Percentiles rank a stretch among this genome's conserved stretches.
Evolutionary conservation across 2,797 vertebrate genomes (phyloP).

Genomic region (Gadopsis marmoratus): DNA sequence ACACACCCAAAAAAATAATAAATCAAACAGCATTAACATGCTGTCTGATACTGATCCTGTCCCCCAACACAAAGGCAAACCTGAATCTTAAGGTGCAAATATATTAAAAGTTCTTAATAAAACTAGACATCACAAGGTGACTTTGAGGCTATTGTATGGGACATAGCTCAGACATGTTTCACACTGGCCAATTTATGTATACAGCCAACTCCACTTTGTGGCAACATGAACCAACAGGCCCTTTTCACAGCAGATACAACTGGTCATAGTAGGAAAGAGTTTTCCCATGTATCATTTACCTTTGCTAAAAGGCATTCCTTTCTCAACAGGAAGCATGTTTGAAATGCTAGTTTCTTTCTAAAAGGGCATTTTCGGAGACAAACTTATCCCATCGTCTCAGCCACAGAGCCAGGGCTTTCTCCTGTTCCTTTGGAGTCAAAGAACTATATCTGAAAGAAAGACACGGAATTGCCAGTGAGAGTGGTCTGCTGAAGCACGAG

Average conservation of each 20-base stretch:
- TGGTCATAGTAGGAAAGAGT: not conserved
- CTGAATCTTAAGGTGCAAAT: slow-evolving; percentile 36
- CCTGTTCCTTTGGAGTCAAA: slow-evolving; percentile 79
- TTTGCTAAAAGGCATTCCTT: not conserved
- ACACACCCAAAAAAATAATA: not conserved
- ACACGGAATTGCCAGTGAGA: slow-evolving; percentile 29
- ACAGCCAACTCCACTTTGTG: not conserved
- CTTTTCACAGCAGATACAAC: not conserved
- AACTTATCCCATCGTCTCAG: slow-evolving; percentile 89
- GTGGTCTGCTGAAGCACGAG: not conserved
- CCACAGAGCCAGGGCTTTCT: slow-evolving; percentile 82
- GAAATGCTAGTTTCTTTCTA: slow-evolving; percentile 5
- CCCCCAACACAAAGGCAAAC: not conserved
- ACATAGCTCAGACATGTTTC: not conserved
- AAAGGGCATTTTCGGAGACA: slow-evolving; percentile 78
- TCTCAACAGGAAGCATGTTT: not conserved
- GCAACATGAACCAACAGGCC: not conserved
- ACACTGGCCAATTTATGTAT: not conserved
- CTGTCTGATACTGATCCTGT: not conserved
- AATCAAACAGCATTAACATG: not conserved
- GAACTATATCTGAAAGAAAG: slow-evolving; percentile 88
- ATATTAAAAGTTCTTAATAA: not conserved
- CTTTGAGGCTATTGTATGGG: not conserved
- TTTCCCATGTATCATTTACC: not conserved
- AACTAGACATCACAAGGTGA: not conserved